These are phyloP conservation scores for Eulimnadia texana DNA, from an alignment of 1,140 invertebrate genomes.

Conservation along the genomic window DNA sequence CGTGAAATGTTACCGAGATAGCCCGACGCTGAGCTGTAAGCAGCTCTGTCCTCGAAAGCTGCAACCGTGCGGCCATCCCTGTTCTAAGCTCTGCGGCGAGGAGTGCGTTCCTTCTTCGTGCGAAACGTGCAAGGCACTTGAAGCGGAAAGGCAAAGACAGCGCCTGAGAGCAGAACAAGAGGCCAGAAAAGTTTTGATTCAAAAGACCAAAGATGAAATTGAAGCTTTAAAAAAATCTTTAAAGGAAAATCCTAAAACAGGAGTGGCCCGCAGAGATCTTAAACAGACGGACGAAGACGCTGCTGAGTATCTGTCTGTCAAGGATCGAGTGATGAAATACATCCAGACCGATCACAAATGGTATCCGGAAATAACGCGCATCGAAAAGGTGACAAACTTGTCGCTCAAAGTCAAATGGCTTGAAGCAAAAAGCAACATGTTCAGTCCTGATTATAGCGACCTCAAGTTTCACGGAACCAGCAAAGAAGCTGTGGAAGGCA, in stretches of 20 bases:
- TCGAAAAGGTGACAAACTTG: conserved; percentile 3
- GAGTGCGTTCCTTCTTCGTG: background rate
- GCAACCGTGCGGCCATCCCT: background rate
- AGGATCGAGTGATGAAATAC: conserved; percentile 12
- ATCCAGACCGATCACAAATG: conserved; percentile 12
- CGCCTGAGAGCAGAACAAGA: background rate
- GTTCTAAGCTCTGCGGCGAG: background rate
- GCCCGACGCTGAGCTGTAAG: background rate
- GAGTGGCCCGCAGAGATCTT: background rate
- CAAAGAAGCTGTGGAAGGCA: conserved; percentile 11
- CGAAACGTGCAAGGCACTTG: background rate
- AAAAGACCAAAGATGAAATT: background rate
- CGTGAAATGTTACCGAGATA: background rate
- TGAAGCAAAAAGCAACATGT: background rate
- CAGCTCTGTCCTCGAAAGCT: background rate
- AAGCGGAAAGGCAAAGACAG: conserved; percentile 1
- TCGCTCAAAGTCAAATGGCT: background rate
- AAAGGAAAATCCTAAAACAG: background rate
- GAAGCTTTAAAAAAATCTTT: background rate
- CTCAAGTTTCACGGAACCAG: conserved; percentile 12
- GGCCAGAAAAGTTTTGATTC: background rate
- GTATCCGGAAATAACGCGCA: conserved; percentile 4
- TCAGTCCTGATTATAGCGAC: conserved; percentile 3
- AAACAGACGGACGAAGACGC: background rate
- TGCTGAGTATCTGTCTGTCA: conserved; percentile 9